Percentiles rank a stretch among this genome's conserved stretches.
phyloP scores from a whole-genome alignment of 2,797 vertebrate genomes.

The Scomberomorus guttatus region DNA sequence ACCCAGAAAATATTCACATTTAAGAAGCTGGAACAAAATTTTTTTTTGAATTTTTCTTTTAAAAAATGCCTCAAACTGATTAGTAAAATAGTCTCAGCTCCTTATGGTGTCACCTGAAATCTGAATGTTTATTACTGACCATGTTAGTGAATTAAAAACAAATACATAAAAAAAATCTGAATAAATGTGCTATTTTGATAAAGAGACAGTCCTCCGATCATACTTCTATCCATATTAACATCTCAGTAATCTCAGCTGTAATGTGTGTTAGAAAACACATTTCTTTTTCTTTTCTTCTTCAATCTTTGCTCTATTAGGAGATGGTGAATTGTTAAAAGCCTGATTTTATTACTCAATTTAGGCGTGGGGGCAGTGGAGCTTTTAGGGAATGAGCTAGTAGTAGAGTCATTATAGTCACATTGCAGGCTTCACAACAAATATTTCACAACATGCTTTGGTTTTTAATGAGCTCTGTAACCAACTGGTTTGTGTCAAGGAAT shows the following conservation, averaged over 20 bases:
- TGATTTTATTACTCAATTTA: not conserved
- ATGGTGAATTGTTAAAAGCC: not conserved
- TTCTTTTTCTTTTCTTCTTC: not conserved
- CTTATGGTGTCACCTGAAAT: too few species aligned
- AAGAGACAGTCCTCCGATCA: too few species aligned
- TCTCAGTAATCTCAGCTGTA: not conserved
- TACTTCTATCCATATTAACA: not conserved
- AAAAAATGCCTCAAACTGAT: too few species aligned
- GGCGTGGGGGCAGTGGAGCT: not conserved
- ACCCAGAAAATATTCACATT: too few species aligned
- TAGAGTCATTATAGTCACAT: not conserved
- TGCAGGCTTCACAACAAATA: not conserved
- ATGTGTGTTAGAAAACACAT: too few species aligned
- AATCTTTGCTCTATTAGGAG: not conserved
- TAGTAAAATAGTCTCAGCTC: too few species aligned
- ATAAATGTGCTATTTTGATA: too few species aligned
- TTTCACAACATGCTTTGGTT: not conserved
- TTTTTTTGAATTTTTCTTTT: too few species aligned
- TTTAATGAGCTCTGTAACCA: not conserved
- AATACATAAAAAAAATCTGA: too few species aligned
- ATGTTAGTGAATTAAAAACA: too few species aligned
- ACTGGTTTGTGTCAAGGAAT: not conserved
- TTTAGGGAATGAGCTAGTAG: not conserved
- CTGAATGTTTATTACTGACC: too few species aligned
- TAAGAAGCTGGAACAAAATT: too few species aligned